phyloP scores from a whole-genome alignment of 2,888 invertebrate genomes.

The Diabrotica balteata region DNA sequence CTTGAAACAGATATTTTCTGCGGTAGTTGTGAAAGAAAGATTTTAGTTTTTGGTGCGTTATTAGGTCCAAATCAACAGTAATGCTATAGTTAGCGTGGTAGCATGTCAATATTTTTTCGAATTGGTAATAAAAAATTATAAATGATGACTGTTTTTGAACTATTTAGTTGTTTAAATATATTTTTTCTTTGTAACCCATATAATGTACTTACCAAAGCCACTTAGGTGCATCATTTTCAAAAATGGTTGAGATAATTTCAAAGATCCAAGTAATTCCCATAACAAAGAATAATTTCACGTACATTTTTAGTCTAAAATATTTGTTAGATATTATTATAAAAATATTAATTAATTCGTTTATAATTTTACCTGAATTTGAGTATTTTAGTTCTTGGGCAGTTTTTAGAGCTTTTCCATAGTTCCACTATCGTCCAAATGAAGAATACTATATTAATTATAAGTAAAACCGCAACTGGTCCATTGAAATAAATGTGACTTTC shows the following conservation, averaged over 20 bases:
- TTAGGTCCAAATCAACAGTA: too few relatives aligned
- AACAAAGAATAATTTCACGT: slow-evolving; percentile 70
- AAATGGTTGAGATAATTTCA: slow-evolving; percentile 65
- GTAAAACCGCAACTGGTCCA: slow-evolving; percentile 68
- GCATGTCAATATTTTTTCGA: too few relatives aligned
- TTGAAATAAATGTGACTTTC: slow-evolving; percentile 73
- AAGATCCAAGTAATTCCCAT: slow-evolving; percentile 79
- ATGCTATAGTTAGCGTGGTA: too few relatives aligned
- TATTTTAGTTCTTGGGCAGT: slow-evolving; percentile 62
- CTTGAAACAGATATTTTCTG: too few relatives aligned
- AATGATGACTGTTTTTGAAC: too few relatives aligned
- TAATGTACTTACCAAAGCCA: slow-evolving; percentile 36
- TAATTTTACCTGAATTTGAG: slow-evolving; percentile 66
- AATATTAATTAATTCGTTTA: neutral
- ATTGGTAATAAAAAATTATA: too few relatives aligned
- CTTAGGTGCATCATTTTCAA: slow-evolving; percentile 33
- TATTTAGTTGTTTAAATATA: too few relatives aligned
- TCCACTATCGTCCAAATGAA: slow-evolving; percentile 67
- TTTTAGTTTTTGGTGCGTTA: too few relatives aligned
- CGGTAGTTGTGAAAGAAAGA: too few relatives aligned
- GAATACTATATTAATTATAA: slow-evolving; percentile 66
- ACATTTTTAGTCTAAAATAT: slow-evolving; percentile 66
- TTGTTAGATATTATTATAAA: slow-evolving; percentile 3
- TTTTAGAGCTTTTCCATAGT: slow-evolving; percentile 65
- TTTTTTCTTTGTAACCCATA: too few relatives aligned